Evolutionary conservation across 1,140 invertebrate genomes (phyloP), one percentile per base, ranked within the genome.

Genomic region (Ceratosolen solmsi): DNA sequence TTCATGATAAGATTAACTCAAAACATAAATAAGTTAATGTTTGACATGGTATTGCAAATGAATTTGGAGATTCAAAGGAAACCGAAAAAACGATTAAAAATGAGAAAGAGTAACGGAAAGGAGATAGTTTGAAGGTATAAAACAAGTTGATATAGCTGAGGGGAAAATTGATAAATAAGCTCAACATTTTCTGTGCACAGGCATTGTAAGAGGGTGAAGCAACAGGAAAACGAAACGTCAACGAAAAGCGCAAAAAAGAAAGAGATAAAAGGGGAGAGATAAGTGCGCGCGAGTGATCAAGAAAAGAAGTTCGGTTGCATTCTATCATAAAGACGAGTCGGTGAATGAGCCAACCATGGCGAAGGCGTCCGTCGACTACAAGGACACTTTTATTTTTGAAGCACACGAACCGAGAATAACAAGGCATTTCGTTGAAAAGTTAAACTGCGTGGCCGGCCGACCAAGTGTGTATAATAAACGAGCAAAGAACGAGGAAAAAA

Each of bases 401-500:
- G 11, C 2, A 4, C n/a, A 17, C 17, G 17, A 20, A 33, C 1
- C 63, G 33, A 38, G 60, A 33, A 2, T 63, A n/a, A n/a, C 33
- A n/a, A 68, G 22, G 27, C 36, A 8, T 27, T 38, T 20, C 63
- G 22, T 68, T 38, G 2, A 17, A 38, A 38, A 1, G 20, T 17
- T 68, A 33, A 33, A 38, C 74, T n/a, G 20, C 11, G 3, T 54
- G 51, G 51, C 51, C 22, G 54, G 25, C 58, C 38, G 36, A 49
- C 58, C 15, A 49, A 58, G 65, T 22, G 30, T 56, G 65, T 58
- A 56, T 30, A 79, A 49, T 79, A 54, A 49, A 56, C 65, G 33
- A 71, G 22, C 33, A 70, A 38, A 13, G 56, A 46, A 70, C 22
- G 30, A 54, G 51, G 46, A 63, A 27, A 30, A 38, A 33, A 41